phyloP scores from a whole-genome alignment of 2,113 vertebrate genomes.

The Podocnemis expansa region DNA sequence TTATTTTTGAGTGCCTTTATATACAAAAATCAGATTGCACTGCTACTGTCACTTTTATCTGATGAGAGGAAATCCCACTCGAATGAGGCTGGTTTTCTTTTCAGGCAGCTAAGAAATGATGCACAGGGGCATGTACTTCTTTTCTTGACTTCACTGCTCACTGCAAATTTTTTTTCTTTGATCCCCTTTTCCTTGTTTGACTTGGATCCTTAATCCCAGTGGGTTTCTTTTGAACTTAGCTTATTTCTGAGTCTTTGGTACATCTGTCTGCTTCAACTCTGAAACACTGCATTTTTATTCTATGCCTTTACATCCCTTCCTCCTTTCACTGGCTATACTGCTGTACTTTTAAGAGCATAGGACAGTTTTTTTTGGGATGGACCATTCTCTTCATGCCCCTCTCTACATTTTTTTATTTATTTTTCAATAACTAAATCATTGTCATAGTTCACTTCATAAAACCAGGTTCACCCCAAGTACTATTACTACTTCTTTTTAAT shows the following conservation, averaged over 20 bases:
- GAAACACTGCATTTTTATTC: constrained; percentile 66
- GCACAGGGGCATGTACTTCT: constrained; percentile 72
- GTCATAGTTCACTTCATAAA: neutral
- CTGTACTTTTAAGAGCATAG: constrained; percentile 50
- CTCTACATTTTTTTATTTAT: neutral
- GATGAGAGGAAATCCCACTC: constrained; percentile 78
- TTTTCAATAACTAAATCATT: neutral
- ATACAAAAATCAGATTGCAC: constrained; percentile 77
- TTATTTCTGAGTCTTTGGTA: constrained; percentile 66
- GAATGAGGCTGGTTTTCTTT: constrained; percentile 80
- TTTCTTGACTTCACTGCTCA: constrained; percentile 73
- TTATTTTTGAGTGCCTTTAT: constrained; percentile 74
- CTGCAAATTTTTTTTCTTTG: constrained; percentile 73
- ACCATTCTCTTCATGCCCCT: constrained; percentile 13
- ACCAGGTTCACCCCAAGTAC: neutral
- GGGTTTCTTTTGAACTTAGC: constrained; percentile 76
- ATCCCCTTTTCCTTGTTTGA: constrained; percentile 76
- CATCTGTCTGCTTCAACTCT: constrained; percentile 64
- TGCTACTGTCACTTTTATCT: constrained; percentile 79
- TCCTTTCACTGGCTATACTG: constrained; percentile 39
- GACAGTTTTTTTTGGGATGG: constrained; percentile 47
- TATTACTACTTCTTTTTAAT: neutral
- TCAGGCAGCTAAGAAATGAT: constrained; percentile 68
- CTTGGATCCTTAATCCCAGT: constrained; percentile 75
- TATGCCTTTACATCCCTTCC: constrained; percentile 49